Evolutionary conservation across 2,888 invertebrate species (phyloP).

Genomic region (Chloromyia formosa): DNA sequence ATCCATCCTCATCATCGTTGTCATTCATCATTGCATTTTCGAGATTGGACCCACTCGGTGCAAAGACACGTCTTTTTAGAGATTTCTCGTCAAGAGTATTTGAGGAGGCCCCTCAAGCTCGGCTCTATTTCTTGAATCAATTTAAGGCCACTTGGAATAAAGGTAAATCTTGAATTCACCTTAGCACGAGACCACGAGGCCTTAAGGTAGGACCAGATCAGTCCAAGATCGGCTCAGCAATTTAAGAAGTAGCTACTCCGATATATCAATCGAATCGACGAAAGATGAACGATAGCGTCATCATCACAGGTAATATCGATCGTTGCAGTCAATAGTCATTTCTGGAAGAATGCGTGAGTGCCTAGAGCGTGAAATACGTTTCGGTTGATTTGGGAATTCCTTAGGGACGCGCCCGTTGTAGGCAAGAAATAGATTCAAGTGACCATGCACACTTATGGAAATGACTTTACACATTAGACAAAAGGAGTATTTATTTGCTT

Average conservation of each 20-base stretch:
- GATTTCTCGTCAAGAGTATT: slow-evolving; percentile 1
- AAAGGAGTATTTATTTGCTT: slow-evolving; percentile 41
- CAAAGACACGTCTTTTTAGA: slow-evolving; percentile 36
- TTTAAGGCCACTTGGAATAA: slow-evolving; percentile 35
- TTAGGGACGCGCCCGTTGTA: slow-evolving; percentile 26
- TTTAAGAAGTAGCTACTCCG: slow-evolving; percentile 43
- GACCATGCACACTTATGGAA: slow-evolving; percentile 23
- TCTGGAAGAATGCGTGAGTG: slow-evolving; percentile 18
- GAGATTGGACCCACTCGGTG: slow-evolving; percentile 16
- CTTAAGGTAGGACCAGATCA: slow-evolving; percentile 26
- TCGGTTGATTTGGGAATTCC: slow-evolving; percentile 42
- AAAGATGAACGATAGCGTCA: slow-evolving; percentile 18
- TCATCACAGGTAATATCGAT: slow-evolving; percentile 10
- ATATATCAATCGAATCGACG: slow-evolving; percentile 12
- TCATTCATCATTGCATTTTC: slow-evolving; percentile 41
- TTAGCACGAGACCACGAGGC: slow-evolving; percentile 39
- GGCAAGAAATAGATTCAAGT: slow-evolving; percentile 8
- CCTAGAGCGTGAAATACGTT: slow-evolving; percentile 5
- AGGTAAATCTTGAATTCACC: slow-evolving; percentile 40
- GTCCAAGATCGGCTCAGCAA: slow-evolving; percentile 15
- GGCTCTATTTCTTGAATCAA: slow-evolving; percentile 39
- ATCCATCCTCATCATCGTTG: slow-evolving; percentile 25
- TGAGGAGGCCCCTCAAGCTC: slow-evolving; percentile 17
- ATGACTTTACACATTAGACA: slow-evolving; percentile 41
- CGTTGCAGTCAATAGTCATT: neutral